phyloP scores from a whole-genome alignment of 2,797 vertebrate genomes.

The Tokudaia tokunoshimensis region DNA sequence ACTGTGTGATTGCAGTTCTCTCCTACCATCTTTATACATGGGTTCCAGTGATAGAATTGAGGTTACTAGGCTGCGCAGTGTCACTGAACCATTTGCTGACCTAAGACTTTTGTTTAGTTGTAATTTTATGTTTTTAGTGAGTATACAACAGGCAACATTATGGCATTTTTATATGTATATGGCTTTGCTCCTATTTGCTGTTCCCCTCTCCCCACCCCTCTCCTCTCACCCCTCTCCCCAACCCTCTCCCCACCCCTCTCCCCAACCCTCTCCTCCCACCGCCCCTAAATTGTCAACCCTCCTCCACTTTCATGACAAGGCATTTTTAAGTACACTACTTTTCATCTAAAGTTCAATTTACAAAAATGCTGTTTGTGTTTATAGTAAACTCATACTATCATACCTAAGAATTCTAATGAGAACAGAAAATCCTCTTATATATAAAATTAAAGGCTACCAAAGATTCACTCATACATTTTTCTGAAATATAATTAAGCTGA shows the following conservation, averaged over 20 bases:
- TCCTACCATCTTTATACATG: neutral
- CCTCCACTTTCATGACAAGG: neutral
- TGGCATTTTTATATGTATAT: neutral
- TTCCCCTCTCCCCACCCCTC: neutral
- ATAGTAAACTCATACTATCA: slow-evolving; percentile 34
- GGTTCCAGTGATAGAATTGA: neutral
- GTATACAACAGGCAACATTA: too few species aligned
- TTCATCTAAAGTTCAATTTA: slow-evolving; percentile 70
- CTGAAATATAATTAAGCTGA: slow-evolving; percentile 29
- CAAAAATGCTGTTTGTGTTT: slow-evolving; percentile 15
- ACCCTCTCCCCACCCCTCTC: neutral
- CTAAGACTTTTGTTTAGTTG: neutral
- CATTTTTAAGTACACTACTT: slow-evolving; percentile 71
- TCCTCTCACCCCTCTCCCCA: neutral
- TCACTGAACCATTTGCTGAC: neutral
- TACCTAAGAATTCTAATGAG: slow-evolving; percentile 34
- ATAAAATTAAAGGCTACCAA: slow-evolving; percentile 31
- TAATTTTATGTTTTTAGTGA: neutral
- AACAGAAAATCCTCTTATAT: slow-evolving; percentile 56
- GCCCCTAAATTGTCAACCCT: neutral
- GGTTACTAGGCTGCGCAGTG: neutral
- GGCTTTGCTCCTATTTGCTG: neutral
- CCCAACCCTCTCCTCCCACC: neutral
- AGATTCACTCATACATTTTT: neutral
- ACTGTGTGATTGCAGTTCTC: neutral